These are phyloP conservation scores for Drosophila fulvimacula DNA, from an alignment of 2,888 invertebrate species.

Conservation along the genomic window DNA sequence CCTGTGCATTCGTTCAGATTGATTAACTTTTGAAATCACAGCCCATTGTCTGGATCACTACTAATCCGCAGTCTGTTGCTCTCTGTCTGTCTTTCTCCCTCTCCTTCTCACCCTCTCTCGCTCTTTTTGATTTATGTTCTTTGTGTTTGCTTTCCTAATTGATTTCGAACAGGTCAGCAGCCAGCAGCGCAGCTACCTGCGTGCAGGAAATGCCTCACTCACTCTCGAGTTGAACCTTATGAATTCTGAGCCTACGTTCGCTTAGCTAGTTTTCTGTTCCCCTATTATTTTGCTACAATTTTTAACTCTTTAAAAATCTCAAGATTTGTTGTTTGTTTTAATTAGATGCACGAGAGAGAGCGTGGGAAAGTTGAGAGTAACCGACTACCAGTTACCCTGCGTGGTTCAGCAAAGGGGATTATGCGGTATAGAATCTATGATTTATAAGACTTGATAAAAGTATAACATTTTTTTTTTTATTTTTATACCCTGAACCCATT, in stretches of 20 bases:
- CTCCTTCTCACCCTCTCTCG: not conserved
- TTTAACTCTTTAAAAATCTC: slow-evolving; percentile 37
- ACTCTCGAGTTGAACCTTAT: not conserved
- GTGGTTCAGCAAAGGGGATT: no score
- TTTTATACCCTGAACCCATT: no score
- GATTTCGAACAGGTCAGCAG: slow-evolving; percentile 73
- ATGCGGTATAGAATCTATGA: not conserved
- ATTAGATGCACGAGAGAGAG: not conserved
- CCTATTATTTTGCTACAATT: slow-evolving; percentile 62
- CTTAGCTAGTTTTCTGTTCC: slow-evolving; percentile 14
- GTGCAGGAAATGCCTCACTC: not conserved
- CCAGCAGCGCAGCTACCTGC: slow-evolving; percentile 1
- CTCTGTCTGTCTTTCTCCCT: not conserved
- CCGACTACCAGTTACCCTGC: not conserved
- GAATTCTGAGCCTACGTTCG: not conserved
- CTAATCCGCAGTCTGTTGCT: not conserved
- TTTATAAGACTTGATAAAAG: no score
- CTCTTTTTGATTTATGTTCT: slow-evolving; percentile 37
- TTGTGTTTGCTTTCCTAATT: slow-evolving; percentile 67
- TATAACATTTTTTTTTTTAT: no score
- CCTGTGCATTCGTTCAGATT: slow-evolving; percentile 56
- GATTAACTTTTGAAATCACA: slow-evolving; percentile 62
- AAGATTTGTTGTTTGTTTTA: slow-evolving; percentile 26
- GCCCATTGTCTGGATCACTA: slow-evolving; percentile 22
- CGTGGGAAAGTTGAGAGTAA: no score